phyloP scores from a whole-genome alignment of 1,140 invertebrate genomes.

The Scaptomyza hsui region DNA sequence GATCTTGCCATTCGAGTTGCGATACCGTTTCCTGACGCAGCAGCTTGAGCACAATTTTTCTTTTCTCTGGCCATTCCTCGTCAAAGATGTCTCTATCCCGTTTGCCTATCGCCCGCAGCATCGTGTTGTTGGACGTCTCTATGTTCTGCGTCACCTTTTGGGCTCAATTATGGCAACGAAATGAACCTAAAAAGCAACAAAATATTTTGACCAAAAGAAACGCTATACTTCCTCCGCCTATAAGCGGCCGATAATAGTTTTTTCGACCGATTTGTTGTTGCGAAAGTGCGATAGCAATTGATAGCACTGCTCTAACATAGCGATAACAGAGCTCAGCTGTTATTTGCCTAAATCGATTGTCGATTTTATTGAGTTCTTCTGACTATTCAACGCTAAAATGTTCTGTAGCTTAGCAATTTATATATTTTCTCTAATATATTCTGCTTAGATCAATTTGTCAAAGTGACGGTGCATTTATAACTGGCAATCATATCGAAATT shows the following conservation, averaged over 20 bases:
- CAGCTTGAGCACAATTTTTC: constrained; percentile 94
- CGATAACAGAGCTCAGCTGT: constrained; percentile 36
- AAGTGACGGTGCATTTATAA: neutral
- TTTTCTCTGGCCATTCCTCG: constrained; percentile 97
- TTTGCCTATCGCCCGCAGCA: constrained; percentile 73
- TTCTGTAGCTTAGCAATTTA: too few relatives aligned
- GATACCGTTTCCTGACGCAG: constrained; percentile 96
- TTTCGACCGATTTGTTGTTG: constrained; percentile 44
- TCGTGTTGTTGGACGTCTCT: constrained; percentile 51
- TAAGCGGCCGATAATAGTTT: constrained; percentile 43
- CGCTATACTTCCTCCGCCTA: constrained; percentile 46
- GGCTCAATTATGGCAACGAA: constrained; percentile 34
- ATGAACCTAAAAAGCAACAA: constrained; percentile 10
- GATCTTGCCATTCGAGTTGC: constrained; percentile 98
- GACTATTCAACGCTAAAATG: too few relatives aligned
- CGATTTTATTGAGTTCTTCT: neutral
- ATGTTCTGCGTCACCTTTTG: constrained; percentile 39
- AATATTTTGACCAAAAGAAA: constrained; percentile 40
- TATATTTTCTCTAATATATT: neutral
- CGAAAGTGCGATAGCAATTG: constrained; percentile 41
- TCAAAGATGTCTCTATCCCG: constrained; percentile 88
- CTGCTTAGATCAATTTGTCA: neutral
- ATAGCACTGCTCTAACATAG: constrained; percentile 15
- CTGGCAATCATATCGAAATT: constrained; percentile 4
- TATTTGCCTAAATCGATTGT: constrained; percentile 21